phyloP scores from a whole-genome alignment of 35 echinoderm and acorn worm species.

The Lytechinus variegatus region DNA sequence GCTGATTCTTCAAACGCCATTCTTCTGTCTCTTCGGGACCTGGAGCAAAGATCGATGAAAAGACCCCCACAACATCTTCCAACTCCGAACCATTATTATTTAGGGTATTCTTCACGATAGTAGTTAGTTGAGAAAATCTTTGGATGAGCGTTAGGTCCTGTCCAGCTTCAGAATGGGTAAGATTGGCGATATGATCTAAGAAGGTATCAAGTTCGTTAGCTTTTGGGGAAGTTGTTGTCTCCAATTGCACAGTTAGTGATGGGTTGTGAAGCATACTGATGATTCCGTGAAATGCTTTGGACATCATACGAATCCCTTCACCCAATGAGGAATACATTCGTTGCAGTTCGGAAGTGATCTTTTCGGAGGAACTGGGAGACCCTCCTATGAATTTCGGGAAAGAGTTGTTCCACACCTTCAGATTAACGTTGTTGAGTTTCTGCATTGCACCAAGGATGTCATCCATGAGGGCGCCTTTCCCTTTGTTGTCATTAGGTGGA shows the following conservation, averaged over 20 bases:
- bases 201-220: background rate
- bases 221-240: background rate
- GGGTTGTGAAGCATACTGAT: background rate
- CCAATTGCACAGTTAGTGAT: background rate
- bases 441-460: background rate
- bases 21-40: background rate
- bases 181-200: background rate
- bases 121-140: background rate
- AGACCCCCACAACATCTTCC: background rate
- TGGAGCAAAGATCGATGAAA: background rate
- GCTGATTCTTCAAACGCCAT: background rate
- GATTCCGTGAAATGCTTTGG: slow-evolving; percentile 22
- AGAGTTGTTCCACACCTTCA: background rate
- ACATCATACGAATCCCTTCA: slow-evolving; percentile 24
- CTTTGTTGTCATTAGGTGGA: background rate
- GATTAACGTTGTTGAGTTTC: background rate
- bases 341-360: background rate
- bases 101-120: background rate
- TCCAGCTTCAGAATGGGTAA: background rate
- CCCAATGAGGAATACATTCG: slow-evolving; percentile 17
- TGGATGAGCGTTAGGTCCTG: background rate
- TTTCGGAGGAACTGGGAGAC: background rate
- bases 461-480: background rate
- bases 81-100: background rate
- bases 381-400: background rate